Conservation (phyloP, 1,140 invertebrate genomes). For the Sitophilus oryzae region DNA sequence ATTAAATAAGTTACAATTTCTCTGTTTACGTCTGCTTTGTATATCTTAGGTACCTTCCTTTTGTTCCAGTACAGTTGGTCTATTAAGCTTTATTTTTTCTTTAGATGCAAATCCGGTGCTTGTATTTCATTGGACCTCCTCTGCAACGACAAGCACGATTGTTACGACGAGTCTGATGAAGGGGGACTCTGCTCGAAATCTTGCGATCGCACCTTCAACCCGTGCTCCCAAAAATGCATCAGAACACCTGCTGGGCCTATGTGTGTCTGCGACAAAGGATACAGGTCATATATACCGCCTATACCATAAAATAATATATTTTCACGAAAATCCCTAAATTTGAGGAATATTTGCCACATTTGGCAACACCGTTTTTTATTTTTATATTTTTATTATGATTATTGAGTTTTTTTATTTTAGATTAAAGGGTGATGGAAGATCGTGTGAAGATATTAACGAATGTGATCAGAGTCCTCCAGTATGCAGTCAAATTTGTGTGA, state of each 20-base stretch:
- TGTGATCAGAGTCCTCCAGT: constrained; percentile 47
- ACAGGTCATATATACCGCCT: constrained; percentile 31
- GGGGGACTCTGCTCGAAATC: constrained; percentile 46
- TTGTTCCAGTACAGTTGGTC: no score
- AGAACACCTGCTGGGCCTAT: constrained; percentile 61
- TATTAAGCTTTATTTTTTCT: constrained; percentile 39
- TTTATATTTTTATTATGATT: no score
- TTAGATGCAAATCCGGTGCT: constrained; percentile 53
- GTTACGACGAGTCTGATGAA: constrained; percentile 52
- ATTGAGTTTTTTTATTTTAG: constrained; percentile 9
- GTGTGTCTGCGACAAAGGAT: constrained; percentile 65
- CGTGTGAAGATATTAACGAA: constrained; percentile 67
- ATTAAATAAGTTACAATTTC: no score
- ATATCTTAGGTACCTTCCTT: no score
- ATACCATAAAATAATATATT: background rate
- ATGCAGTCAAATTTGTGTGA: constrained; percentile 48
- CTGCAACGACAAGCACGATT: constrained; percentile 64
- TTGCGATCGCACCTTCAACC: constrained; percentile 48
- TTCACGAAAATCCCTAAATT: background rate
- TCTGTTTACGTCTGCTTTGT: no score
- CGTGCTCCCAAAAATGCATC: constrained; percentile 57
- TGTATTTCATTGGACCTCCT: constrained; percentile 57
- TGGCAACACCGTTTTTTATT: background rate
- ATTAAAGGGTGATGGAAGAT: constrained; percentile 44
- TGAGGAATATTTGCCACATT: background rate